Evolutionary conservation across 1,140 invertebrate genomes (phyloP).

Genomic region (Heterodera carotae): DNA sequence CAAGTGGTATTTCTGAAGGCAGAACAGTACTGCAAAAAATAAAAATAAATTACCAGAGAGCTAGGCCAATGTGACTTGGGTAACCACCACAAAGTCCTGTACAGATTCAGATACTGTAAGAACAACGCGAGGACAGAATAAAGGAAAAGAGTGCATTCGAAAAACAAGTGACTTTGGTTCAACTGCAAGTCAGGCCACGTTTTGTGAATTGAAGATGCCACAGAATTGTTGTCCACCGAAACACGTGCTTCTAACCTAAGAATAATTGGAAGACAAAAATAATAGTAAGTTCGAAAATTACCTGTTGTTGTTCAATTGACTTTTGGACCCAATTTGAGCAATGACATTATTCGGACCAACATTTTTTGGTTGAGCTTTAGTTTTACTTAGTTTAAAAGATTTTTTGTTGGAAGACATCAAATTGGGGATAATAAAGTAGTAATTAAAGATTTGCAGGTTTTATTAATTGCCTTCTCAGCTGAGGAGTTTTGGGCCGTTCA

Average conservation of each 20-base stretch:
- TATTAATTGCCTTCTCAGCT: no score
- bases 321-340: neutral
- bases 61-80: conserved; percentile 84
- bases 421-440: no score
- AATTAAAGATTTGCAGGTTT: no score
- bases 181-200: conserved; percentile 75
- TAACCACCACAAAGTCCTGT: conserved; percentile 94
- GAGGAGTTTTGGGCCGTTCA: no score
- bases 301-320: neutral
- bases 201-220: conserved; percentile 28
- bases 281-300: neutral
- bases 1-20: conserved; percentile 87
- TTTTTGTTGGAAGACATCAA: neutral
- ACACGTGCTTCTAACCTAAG: neutral
- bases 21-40: conserved; percentile 28
- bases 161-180: conserved; percentile 77
- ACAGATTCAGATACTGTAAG: conserved; percentile 89
- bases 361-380: neutral
- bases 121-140: conserved; percentile 75
- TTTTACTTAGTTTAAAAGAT: neutral
- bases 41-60: conserved; percentile 61
- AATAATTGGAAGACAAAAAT: neutral
- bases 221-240: neutral
- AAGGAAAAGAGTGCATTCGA: conserved; percentile 79
- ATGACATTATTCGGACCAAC: neutral